Conservation (phyloP, 2,888 invertebrate genomes). For the Mongoloraphidia duomilia region DNA sequence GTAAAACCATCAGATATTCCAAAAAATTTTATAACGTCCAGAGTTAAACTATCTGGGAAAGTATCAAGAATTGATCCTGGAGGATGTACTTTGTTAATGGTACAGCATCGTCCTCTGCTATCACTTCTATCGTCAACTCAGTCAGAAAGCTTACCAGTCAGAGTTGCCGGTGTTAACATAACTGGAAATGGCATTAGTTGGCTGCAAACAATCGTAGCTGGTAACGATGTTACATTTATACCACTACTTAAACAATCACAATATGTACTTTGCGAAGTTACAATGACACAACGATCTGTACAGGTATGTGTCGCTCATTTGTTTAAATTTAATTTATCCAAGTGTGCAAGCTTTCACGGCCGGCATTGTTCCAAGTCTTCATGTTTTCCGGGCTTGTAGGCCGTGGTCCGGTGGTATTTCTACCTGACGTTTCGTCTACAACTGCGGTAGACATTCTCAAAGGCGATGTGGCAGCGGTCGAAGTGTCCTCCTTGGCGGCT, state of each 20-base stretch:
- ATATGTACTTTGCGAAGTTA: conserved; percentile 32
- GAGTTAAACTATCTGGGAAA: conserved; percentile 25
- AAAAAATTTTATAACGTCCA: conserved; percentile 25
- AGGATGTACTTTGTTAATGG: conserved; percentile 25
- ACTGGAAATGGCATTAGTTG: conserved; percentile 33
- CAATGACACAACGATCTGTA: conserved; percentile 23
- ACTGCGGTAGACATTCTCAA: too few relatives aligned
- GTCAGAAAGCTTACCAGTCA: conserved; percentile 31
- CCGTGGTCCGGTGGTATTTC: too few relatives aligned
- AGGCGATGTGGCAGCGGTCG: too few relatives aligned
- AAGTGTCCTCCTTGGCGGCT: too few relatives aligned
- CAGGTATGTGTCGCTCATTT: neutral
- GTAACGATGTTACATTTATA: conserved; percentile 28
- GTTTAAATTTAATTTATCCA: neutral
- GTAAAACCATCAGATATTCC: conserved; percentile 28
- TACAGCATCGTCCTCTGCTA: conserved; percentile 29
- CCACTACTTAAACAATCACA: conserved; percentile 28
- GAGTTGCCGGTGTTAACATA: conserved; percentile 34
- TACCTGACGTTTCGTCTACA: too few relatives aligned
- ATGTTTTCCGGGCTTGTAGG: too few relatives aligned
- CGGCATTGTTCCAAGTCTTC: too few relatives aligned
- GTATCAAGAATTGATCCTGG: conserved; percentile 29
- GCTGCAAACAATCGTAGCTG: conserved; percentile 29
- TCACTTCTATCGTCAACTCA: conserved; percentile 20
- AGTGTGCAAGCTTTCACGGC: too few relatives aligned